Evolutionary conservation across 2,888 invertebrate species (phyloP).

Genomic region (Apocheima hispidaria): DNA sequence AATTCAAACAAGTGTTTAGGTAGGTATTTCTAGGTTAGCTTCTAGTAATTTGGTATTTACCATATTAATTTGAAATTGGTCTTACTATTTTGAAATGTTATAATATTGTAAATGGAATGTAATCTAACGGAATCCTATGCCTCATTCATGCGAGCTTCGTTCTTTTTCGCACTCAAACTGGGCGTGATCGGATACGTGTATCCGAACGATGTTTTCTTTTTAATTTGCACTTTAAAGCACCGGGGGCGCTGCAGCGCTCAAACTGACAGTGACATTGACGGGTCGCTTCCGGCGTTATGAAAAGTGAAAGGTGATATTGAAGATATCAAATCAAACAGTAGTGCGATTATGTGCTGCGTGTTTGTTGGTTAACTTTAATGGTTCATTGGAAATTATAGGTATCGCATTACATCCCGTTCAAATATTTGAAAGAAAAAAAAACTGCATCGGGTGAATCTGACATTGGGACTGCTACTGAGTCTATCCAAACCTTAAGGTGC

Average conservation of each 20-base stretch:
- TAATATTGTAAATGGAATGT: not conserved
- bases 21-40: too few species aligned
- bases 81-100: too few species aligned
- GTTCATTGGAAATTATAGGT: conserved; percentile 8
- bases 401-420: conserved; percentile 1
- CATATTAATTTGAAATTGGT: too few species aligned
- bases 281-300: conserved; percentile 48
- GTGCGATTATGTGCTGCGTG: conserved; percentile 11
- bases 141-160: not conserved
- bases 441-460: too few species aligned
- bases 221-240: conserved; percentile 42
- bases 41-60: too few species aligned
- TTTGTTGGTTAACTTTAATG: conserved; percentile 10
- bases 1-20: too few species aligned
- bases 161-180: conserved; percentile 4
- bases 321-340: conserved; percentile 33
- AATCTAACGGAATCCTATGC: not conserved
- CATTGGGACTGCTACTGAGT: too few species aligned
- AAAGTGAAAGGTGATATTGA: conserved; percentile 37
- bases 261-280: conserved; percentile 42
- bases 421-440: not conserved
- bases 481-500: too few species aligned
- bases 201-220: conserved; percentile 30
- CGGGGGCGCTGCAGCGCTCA: conserved; percentile 42
- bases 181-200: conserved; percentile 20